A percentile compares a stretch with the other conserved stretches of the same genome.
Conservation (phyloP, 2,797 vertebrate genomes). For the Cephalopachus bancanus region DNA sequence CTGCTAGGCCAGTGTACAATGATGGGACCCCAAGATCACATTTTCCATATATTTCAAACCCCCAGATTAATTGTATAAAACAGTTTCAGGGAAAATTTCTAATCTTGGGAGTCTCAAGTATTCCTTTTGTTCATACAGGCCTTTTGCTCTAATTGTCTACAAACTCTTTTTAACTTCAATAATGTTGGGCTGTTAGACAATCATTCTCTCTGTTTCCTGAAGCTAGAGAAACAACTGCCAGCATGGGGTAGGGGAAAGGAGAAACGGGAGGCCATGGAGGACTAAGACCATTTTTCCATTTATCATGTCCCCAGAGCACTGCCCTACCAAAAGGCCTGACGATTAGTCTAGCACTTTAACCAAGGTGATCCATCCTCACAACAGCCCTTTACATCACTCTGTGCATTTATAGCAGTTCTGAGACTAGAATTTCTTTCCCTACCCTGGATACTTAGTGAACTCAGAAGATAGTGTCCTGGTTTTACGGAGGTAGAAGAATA, state of each 20-base stretch:
- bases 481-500: conserved; percentile 12
- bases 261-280: conserved; percentile 44
- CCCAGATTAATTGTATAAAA: conserved; percentile 38
- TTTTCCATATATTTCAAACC: conserved; percentile 38
- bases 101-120: conserved; percentile 32
- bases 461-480: neutral
- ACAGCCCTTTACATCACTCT: conserved; percentile 12
- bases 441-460: neutral
- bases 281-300: conserved; percentile 50
- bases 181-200: neutral
- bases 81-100: conserved; percentile 38
- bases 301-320: neutral
- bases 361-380: conserved; percentile 49
- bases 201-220: conserved; percentile 23
- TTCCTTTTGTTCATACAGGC: conserved; percentile 48
- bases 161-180: conserved; percentile 58
- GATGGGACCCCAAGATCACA: neutral
- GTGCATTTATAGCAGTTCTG: neutral
- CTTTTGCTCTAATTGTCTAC: conserved; percentile 55
- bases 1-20: neutral
- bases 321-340: conserved; percentile 40
- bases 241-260: neutral
- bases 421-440: conserved; percentile 15
- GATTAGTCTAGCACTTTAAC: conserved; percentile 51
- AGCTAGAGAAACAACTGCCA: conserved; percentile 51